These are phyloP conservation scores for Siniperca knerii DNA, from an alignment of 2,113 vertebrate genomes.

Conservation along the genomic window DNA sequence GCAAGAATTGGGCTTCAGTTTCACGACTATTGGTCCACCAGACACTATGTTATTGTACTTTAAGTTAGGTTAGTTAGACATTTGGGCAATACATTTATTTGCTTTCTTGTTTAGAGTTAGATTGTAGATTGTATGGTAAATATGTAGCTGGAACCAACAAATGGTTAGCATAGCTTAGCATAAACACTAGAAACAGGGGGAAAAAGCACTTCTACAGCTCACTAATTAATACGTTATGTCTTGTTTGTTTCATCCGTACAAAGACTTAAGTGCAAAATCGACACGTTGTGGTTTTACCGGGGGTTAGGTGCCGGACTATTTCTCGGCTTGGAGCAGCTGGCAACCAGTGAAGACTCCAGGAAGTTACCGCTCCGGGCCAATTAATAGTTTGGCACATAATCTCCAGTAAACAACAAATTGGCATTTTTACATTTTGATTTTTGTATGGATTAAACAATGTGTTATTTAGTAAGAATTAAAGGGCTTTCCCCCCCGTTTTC, in stretches of 20 bases:
- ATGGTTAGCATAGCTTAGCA: not conserved
- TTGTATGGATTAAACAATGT: not conserved
- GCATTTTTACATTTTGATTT: not conserved
- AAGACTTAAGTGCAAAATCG: not conserved
- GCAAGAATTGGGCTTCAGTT: not conserved
- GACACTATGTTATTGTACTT: not conserved
- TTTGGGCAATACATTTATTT: not conserved
- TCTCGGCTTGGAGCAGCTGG: not conserved
- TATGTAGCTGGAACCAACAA: not conserved
- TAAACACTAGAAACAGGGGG: not conserved
- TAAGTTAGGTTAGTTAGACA: constrained; percentile 2
- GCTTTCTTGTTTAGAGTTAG: not conserved
- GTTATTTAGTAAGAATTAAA: not conserved
- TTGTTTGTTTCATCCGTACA: not conserved
- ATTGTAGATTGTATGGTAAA: not conserved
- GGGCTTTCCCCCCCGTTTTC: not conserved
- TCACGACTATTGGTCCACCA: not conserved
- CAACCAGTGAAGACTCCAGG: not conserved
- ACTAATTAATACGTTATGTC: not conserved
- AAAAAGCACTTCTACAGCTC: not conserved
- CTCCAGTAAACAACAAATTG: not conserved
- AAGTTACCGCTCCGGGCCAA: not conserved
- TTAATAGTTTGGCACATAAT: not conserved
- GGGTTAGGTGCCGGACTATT: not conserved
- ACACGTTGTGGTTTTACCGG: not conserved